These are phyloP conservation scores for Ditylenchus dipsaci DNA, from an alignment of 1,140 invertebrate genomes.

Conservation along the genomic window DNA sequence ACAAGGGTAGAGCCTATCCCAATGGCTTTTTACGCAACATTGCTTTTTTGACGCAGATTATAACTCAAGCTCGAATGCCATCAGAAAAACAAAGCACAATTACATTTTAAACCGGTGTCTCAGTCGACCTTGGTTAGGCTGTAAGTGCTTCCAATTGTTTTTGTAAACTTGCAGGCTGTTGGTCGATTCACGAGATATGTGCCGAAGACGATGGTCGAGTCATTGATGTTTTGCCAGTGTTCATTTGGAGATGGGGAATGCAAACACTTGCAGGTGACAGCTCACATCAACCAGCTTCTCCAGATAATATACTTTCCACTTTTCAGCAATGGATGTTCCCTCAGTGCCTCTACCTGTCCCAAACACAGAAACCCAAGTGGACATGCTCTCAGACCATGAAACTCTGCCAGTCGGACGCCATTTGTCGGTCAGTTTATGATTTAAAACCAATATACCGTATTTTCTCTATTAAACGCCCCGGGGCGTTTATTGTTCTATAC, in stretches of 20 bases:
- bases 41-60: too few relatives aligned
- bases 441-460: slow-evolving; percentile 3
- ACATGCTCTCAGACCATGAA: slow-evolving; percentile 41
- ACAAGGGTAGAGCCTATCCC: too few relatives aligned
- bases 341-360: slow-evolving; percentile 33
- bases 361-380: slow-evolving; percentile 19
- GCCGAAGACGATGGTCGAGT: slow-evolving; percentile 28
- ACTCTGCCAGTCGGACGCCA: slow-evolving; percentile 35
- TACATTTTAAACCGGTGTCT: too few relatives aligned
- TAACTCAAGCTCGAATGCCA: too few relatives aligned
- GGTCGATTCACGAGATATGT: slow-evolving; percentile 49
- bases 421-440: slow-evolving; percentile 31
- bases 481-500: too few relatives aligned
- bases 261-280: slow-evolving; percentile 37
- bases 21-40: too few relatives aligned
- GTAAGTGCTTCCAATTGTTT: too few relatives aligned
- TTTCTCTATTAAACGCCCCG: too few relatives aligned
- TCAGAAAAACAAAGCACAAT: too few relatives aligned
- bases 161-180: slow-evolving; percentile 41
- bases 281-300: neutral
- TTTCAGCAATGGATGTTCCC: slow-evolving; percentile 51
- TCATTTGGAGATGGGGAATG: slow-evolving; percentile 38
- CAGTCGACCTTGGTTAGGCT: too few relatives aligned
- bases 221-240: slow-evolving; percentile 54
- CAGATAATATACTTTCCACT: neutral